Evolutionary conservation across 2,888 invertebrate genomes (phyloP).

Genomic region (Mythimna albipuncta): DNA sequence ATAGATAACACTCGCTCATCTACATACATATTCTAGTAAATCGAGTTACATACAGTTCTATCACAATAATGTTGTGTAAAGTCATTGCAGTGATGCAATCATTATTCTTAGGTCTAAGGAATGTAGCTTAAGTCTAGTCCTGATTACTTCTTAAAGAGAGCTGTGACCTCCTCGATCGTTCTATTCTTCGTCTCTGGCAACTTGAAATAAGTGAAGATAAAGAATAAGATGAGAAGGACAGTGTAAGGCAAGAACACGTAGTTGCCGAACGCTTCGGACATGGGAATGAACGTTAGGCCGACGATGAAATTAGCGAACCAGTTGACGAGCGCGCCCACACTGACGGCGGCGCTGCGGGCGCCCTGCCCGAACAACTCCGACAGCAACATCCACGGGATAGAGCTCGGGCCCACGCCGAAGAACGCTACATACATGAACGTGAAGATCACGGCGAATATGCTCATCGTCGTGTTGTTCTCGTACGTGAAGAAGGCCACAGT

Average conservation of each 20-base stretch:
- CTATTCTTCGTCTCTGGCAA: conserved; percentile 89
- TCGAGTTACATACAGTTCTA: conserved; percentile 65
- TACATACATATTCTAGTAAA: conserved; percentile 50
- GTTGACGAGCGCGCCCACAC: conserved; percentile 87
- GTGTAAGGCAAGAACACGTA: conserved; percentile 88
- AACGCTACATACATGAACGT: conserved; percentile 87
- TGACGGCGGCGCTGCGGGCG: conserved; percentile 87
- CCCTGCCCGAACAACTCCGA: conserved; percentile 89
- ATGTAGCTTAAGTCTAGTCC: conserved; percentile 69
- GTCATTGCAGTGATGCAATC: conserved; percentile 74
- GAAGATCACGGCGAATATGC: conserved; percentile 86
- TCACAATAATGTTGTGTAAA: conserved; percentile 77
- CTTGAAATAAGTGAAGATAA: conserved; percentile 85
- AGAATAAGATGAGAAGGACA: conserved; percentile 84
- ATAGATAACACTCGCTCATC: conserved; percentile 50
- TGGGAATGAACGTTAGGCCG: conserved; percentile 84
- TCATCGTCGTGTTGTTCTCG: conserved; percentile 83
- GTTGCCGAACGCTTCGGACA: conserved; percentile 80
- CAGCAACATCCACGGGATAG: conserved; percentile 90
- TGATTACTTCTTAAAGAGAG: conserved; percentile 85
- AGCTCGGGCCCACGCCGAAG: conserved; percentile 89
- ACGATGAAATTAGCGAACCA: conserved; percentile 90
- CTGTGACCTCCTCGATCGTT: conserved; percentile 88
- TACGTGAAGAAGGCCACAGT: conserved; percentile 90
- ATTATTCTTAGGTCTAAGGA: conserved; percentile 74